A percentile compares a stretch with the other conserved stretches of the same genome.
phyloP scores from a whole-genome alignment of 2,888 invertebrate genomes.

The Ormia ochracea region DNA sequence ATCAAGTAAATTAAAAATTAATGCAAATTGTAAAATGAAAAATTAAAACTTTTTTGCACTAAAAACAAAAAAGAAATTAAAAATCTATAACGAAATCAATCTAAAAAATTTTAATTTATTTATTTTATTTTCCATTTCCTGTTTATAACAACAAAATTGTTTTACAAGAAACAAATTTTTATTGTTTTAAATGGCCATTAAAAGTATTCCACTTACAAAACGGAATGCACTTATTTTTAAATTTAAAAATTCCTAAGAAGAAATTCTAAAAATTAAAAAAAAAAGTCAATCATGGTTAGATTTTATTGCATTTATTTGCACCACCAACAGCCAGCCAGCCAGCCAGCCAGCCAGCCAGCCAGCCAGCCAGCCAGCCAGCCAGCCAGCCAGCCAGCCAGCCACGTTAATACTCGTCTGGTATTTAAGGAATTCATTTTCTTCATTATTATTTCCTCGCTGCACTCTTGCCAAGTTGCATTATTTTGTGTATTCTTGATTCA shows the following conservation, averaged over 20 bases:
- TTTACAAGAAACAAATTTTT: no score
- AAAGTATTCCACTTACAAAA: conserved; percentile 21
- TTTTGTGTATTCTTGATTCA: conserved; percentile 23
- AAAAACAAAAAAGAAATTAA: no score
- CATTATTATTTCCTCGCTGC: background rate
- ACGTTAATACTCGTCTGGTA: conserved; percentile 8
- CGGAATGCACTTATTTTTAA: conserved; percentile 14
- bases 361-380: no score
- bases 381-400: no score
- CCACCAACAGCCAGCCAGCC: conserved; percentile 6
- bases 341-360: no score
- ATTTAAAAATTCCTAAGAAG: conserved; percentile 36
- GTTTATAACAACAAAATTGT: no score
- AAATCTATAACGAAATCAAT: no score
- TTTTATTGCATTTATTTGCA: conserved; percentile 26
- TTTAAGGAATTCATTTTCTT: conserved; percentile 40
- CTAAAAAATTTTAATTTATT: no score
- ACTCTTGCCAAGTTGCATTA: background rate
- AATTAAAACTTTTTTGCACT: no score
- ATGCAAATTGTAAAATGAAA: no score
- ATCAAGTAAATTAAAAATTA: no score
- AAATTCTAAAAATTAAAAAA: background rate
- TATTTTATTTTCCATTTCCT: no score
- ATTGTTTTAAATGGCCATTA: background rate
- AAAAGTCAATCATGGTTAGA: conserved; percentile 28